A percentile compares a stretch with the other conserved stretches of the same genome.
Evolutionary conservation across 2,797 vertebrate genomes (phyloP).

Genomic region (Sternarchorhynchus goeldii): DNA sequence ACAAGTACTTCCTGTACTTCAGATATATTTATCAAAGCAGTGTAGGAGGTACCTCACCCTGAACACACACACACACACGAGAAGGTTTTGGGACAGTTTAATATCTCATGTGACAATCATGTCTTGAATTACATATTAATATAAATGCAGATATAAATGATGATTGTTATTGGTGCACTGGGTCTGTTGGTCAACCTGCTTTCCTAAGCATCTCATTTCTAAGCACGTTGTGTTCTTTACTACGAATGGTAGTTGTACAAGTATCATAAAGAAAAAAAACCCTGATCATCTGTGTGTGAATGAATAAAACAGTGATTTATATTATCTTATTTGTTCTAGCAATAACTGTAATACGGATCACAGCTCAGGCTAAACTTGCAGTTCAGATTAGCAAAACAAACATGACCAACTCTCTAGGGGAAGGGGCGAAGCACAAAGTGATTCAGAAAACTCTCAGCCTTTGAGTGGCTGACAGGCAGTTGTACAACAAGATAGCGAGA

Average conservation of each 20-base stretch:
- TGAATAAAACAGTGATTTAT: too few relatives aligned
- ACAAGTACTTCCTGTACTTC: too few relatives aligned
- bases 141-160: neutral
- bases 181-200: too few relatives aligned
- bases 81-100: too few relatives aligned
- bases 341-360: neutral
- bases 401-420: neutral
- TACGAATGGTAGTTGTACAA: neutral
- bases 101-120: neutral
- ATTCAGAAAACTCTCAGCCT: neutral
- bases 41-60: too few relatives aligned
- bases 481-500: neutral
- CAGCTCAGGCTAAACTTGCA: neutral
- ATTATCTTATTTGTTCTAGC: conserved; percentile 30
- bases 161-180: too few relatives aligned
- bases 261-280: neutral
- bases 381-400: conserved; percentile 31
- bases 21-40: too few relatives aligned
- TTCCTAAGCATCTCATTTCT: too few relatives aligned
- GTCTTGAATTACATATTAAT: conserved; percentile 1
- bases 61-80: too few relatives aligned
- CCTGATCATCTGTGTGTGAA: neutral
- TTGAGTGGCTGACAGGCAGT: neutral
- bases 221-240: neutral
- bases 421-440: neutral